Evolutionary conservation across 2,113 vertebrate species (phyloP), one percentile per base, ranked within the genome.

Genomic region (Xenopus laevis): DNA sequence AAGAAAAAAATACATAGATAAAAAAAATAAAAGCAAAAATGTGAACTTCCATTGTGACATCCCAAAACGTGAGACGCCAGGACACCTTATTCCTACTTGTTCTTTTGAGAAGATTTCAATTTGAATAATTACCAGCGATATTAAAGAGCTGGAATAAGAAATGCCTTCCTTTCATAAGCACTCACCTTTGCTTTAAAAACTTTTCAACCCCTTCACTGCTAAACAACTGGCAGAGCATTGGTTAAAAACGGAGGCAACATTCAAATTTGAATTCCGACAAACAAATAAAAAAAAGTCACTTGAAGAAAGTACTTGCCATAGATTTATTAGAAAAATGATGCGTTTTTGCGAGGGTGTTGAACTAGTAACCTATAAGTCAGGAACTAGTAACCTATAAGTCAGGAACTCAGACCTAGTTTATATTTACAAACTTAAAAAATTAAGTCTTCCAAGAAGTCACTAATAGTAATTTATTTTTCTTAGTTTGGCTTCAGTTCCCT

Each of bases 1-100:
- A 89, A 85, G 86, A 79, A 84, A 75, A 85, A 81, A 86, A 79
- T 69, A 81, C 33, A 40, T 40, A 40, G 33, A 40, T 40, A 40
- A 59, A 60, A n/a, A 17, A 21, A 50, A 67, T 27, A 59, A 64
- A 4, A 61, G 79, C 78, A 70, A 84, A 80, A 83, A 81, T 81
- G 82, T 79, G 79, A 79, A 70, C 64, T 58, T 68, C 45, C 44
- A 66, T 52, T 20, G 15, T 7, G 55, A 18, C 72, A 62, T 71
- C 71, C 74, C 53, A 64, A 70, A 45, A 57, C 50, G 13, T 64
- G 74, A 67, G 74, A 44, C 46, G 52, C 45, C 3, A 62, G 73
- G 73, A 69, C 21, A 57, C 7, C 40, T 16, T 64, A n/a, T 12
- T 57, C 20, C 44, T 59, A 46, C 18, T 64, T 55, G 53, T 57